Evolutionary conservation across 2,797 vertebrate genomes (phyloP).

Genomic region (Falco novaeseelandiae): DNA sequence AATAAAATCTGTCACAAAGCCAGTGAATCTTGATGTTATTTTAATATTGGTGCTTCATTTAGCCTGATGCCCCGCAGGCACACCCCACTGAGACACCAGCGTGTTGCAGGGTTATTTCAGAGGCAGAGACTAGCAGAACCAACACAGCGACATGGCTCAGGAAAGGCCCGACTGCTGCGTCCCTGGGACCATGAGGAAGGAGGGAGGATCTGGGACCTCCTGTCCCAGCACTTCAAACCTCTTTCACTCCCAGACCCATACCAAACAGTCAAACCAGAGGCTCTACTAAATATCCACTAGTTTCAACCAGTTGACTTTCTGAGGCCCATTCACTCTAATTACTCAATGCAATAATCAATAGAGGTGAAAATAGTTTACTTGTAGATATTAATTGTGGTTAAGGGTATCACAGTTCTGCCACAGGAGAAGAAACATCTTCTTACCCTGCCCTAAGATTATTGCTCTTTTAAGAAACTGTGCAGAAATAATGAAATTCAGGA

Average conservation of each 20-base stretch:
- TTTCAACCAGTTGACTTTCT: not conserved
- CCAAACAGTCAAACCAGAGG: not conserved
- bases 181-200: rapidly evolving
- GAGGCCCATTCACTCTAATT: not conserved
- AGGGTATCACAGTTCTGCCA: not conserved
- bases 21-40: not conserved
- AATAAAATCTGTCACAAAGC: not conserved
- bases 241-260: not conserved
- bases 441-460: not conserved
- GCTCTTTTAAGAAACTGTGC: not conserved
- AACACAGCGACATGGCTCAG: rapidly evolving
- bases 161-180: not conserved
- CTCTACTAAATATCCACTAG: not conserved
- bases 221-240: not conserved
- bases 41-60: not conserved
- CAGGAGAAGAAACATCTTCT: not conserved
- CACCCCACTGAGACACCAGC: not conserved
- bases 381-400: not conserved
- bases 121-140: not conserved
- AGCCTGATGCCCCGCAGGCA: rapidly evolving
- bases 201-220: not conserved
- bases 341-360: rapidly evolving
- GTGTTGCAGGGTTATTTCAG: rapidly evolving
- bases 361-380: not conserved
- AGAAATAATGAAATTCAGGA: not conserved